Evolutionary conservation across 1,140 invertebrate species (phyloP).

Genomic region (Drosophila arizonae): DNA sequence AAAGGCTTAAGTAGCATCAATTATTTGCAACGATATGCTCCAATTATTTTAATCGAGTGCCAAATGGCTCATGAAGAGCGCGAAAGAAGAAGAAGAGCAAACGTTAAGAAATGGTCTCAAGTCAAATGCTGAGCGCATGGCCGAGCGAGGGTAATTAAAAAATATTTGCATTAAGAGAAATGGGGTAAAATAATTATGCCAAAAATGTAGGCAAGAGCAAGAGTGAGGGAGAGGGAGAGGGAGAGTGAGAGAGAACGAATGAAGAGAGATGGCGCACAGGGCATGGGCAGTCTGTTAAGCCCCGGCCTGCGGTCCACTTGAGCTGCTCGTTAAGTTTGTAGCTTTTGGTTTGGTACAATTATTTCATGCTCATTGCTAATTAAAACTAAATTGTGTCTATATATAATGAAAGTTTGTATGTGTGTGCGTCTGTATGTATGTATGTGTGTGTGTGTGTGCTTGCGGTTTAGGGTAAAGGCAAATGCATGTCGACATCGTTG

Average conservation of each 20-base stretch:
- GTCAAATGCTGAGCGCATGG: constrained; percentile 23
- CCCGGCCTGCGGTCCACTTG: constrained; percentile 56
- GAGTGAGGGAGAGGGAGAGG: neutral
- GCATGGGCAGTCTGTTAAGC: constrained; percentile 13
- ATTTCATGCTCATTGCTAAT: constrained; percentile 78
- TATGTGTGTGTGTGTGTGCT: neutral
- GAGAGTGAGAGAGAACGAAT: neutral
- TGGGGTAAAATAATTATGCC: constrained; percentile 69
- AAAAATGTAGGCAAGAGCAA: constrained; percentile 36
- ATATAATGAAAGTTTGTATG: neutral
- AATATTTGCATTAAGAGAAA: constrained; percentile 67
- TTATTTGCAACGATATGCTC: constrained; percentile 17
- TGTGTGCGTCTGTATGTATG: neutral
- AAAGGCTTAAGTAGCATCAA: constrained; percentile 22
- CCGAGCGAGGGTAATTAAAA: constrained; percentile 61
- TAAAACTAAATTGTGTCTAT: constrained; percentile 79
- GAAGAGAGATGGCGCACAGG: neutral
- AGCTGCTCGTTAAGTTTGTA: constrained; percentile 67
- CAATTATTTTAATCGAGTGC: constrained; percentile 53
- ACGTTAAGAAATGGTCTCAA: constrained; percentile 43
- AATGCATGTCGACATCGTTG: constrained; percentile 49
- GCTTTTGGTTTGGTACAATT: constrained; percentile 70
- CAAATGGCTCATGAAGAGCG: constrained; percentile 10
- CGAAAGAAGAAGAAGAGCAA: neutral
- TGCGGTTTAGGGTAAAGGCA: constrained; percentile 54